Evolutionary conservation across 2,113 vertebrate genomes (phyloP).

Genomic region (Callaeas wilsoni): DNA sequence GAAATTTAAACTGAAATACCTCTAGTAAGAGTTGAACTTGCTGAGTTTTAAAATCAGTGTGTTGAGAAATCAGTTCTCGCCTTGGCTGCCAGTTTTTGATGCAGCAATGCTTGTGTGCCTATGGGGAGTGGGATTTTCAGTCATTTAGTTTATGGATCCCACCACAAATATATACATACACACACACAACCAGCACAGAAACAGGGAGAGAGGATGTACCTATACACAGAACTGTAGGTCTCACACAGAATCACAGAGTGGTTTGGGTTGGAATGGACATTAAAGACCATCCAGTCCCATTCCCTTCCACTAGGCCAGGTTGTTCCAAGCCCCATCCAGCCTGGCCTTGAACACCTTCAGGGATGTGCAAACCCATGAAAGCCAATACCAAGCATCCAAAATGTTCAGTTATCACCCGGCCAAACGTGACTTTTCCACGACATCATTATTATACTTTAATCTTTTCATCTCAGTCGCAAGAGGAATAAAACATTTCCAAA

Average conservation of each 20-base stretch:
- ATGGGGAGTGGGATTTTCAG: background rate
- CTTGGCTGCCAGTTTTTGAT: background rate
- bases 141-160: background rate
- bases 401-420: background rate
- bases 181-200: background rate
- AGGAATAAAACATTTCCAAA: background rate
- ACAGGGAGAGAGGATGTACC: background rate
- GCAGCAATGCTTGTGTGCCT: background rate
- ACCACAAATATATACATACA: background rate
- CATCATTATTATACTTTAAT: background rate
- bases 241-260: background rate
- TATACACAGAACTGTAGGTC: background rate
- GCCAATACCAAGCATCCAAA: background rate
- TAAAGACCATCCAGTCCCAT: background rate
- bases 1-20: background rate
- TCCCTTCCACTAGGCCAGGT: accelerated
- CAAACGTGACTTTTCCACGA: background rate
- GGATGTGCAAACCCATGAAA: background rate
- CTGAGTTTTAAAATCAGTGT: background rate
- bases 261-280: background rate
- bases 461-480: background rate
- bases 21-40: background rate
- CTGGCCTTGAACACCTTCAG: background rate
- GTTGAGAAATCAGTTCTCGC: background rate
- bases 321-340: background rate